phyloP scores from a whole-genome alignment of 2,888 invertebrate genomes.

The Macrophya alboannulata region DNA sequence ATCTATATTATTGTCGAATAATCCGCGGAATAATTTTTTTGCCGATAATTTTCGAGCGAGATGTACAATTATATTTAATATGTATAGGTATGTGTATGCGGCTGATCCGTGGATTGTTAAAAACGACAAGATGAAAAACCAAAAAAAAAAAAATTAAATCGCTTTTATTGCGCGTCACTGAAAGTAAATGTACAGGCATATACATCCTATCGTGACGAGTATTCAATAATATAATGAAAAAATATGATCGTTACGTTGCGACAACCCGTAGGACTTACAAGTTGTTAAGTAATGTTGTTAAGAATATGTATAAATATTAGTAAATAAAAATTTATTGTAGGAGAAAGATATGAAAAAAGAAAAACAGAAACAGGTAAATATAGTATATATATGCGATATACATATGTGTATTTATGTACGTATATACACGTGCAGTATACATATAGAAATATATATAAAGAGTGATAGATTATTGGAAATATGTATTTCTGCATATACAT shows the following conservation, averaged over 20 bases:
- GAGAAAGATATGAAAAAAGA: background rate
- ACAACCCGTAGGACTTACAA: constrained; percentile 34
- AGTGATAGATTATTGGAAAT: constrained; percentile 33
- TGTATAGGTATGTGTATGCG: background rate
- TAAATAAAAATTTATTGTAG: constrained; percentile 14
- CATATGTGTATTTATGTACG: constrained; percentile 65
- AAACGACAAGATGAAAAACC: too few species aligned
- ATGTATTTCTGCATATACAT: constrained; percentile 65
- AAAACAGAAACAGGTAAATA: background rate
- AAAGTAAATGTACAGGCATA: constrained; percentile 38
- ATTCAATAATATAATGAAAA: background rate
- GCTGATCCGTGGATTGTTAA: background rate
- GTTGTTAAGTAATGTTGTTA: constrained; percentile 53
- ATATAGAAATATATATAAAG: constrained; percentile 58
- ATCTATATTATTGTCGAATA: background rate
- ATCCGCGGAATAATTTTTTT: too few species aligned
- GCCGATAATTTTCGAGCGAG: background rate
- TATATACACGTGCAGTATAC: constrained; percentile 17
- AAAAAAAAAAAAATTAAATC: background rate
- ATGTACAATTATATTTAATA: background rate
- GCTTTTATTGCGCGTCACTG: constrained; percentile 19
- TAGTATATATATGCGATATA: constrained; percentile 58
- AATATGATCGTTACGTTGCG: constrained; percentile 4
- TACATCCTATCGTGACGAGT: constrained; percentile 8
- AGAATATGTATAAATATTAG: constrained; percentile 17